Evolutionary conservation across 35 echinoderm and acorn worm genomes (phyloP).

Genomic region (Lytechinus pictus): DNA sequence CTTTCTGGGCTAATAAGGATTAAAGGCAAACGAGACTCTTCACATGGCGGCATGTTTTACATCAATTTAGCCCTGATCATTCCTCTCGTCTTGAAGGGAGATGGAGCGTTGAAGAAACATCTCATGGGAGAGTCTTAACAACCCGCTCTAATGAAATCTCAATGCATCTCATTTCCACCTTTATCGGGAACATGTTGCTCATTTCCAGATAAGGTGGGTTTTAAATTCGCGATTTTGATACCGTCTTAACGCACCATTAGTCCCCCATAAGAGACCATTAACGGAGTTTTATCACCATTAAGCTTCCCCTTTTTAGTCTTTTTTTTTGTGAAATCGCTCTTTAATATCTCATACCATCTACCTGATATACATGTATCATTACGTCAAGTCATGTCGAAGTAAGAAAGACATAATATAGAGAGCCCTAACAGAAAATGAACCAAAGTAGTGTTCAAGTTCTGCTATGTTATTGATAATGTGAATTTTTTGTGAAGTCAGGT

Average conservation of each 20-base stretch:
- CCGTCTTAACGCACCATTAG: conserved; percentile 1
- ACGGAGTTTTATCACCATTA: conserved; percentile 10
- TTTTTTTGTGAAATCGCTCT: neutral
- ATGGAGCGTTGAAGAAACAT: neutral
- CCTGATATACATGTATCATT: neutral
- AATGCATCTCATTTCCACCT: neutral
- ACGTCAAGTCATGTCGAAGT: neutral
- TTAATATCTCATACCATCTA: neutral
- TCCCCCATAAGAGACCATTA: conserved; percentile 1
- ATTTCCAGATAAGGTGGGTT: neutral
- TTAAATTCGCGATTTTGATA: conserved; percentile 19
- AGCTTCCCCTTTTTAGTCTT: neutral
- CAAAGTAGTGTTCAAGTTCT: too few species aligned
- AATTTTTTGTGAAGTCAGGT: too few species aligned
- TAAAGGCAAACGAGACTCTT: neutral
- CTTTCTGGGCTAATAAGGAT: neutral
- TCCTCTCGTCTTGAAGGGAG: neutral
- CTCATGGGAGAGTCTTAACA: neutral
- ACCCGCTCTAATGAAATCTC: neutral
- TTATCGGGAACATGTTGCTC: neutral
- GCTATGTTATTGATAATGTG: too few species aligned
- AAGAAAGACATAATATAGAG: neutral
- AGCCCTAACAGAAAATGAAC: too few species aligned
- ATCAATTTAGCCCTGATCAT: conserved; percentile 3
- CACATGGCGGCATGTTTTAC: neutral